phyloP scores from a whole-genome alignment of 2,113 vertebrate genomes.

The Myrmophylax atrothorax region DNA sequence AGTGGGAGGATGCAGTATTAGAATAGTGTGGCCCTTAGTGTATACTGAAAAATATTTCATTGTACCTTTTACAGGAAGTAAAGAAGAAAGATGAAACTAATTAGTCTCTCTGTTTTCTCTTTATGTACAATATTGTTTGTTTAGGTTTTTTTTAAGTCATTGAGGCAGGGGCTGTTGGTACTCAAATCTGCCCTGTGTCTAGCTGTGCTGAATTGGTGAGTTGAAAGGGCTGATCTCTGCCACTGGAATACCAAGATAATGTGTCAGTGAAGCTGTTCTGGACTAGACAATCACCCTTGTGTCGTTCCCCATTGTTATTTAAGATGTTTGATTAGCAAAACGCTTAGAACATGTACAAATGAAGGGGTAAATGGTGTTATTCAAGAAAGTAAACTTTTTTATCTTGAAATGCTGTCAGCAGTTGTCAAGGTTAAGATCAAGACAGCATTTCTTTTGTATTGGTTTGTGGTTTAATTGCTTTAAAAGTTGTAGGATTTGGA shows the following conservation, averaged over 20 bases:
- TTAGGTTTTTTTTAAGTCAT: background rate
- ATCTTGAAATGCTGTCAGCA: background rate
- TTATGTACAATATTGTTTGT: background rate
- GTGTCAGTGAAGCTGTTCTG: background rate
- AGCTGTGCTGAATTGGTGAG: background rate
- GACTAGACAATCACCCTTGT: background rate
- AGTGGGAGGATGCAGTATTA: background rate
- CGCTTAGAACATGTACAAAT: background rate
- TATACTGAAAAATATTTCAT: background rate
- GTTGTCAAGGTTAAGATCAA: background rate
- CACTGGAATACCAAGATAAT: background rate
- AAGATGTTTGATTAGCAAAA: background rate
- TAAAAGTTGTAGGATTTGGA: background rate
- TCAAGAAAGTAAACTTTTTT: background rate
- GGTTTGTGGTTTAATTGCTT: background rate
- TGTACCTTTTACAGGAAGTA: background rate
- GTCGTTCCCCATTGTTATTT: background rate
- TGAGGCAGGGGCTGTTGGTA: background rate
- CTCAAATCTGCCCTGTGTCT: fast-evolving
- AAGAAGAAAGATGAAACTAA: background rate
- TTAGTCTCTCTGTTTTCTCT: background rate
- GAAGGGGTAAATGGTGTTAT: background rate
- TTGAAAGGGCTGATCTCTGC: background rate
- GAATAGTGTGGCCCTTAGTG: background rate
- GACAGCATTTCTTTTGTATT: background rate